These are phyloP conservation scores for Brachymystax lenok DNA, from an alignment of 2,797 vertebrate genomes.

Conservation along the genomic window DNA sequence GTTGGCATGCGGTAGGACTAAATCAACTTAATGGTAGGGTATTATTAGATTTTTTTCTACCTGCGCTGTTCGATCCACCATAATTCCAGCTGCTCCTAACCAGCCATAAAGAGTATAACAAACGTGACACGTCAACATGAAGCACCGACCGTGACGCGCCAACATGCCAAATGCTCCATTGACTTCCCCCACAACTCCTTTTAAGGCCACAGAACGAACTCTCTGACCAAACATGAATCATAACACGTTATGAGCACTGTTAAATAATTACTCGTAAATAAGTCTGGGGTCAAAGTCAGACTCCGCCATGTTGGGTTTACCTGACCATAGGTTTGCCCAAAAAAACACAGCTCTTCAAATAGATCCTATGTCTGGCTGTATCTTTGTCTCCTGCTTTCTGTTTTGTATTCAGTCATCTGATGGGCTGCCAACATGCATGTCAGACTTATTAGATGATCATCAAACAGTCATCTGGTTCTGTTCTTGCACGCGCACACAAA, in stretches of 20 bases:
- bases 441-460: constrained; percentile 62
- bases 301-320: constrained; percentile 38
- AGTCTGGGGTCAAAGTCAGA: background rate
- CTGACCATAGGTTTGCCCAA: constrained; percentile 51
- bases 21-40: too few species aligned
- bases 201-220: constrained; percentile 38
- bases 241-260: constrained; percentile 43
- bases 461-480: constrained; percentile 54
- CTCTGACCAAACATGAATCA: constrained; percentile 61
- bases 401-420: constrained; percentile 54
- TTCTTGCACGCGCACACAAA: constrained; percentile 30
- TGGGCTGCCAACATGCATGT: constrained; percentile 56
- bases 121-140: constrained; percentile 70
- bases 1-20: too few species aligned
- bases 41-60: too few species aligned
- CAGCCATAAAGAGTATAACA: constrained; percentile 67
- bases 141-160: constrained; percentile 54
- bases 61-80: too few species aligned
- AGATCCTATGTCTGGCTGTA: constrained; percentile 27
- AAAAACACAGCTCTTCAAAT: constrained; percentile 51
- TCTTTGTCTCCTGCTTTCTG: constrained; percentile 17
- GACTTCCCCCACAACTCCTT: constrained; percentile 48
- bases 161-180: constrained; percentile 69
- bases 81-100: constrained; percentile 64
- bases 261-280: constrained; percentile 52